Percentiles rank a stretch among this genome's conserved stretches.
These are phyloP conservation scores for Electrona antarctica DNA, from an alignment of 2,113 vertebrate species.

Conservation along the genomic window DNA sequence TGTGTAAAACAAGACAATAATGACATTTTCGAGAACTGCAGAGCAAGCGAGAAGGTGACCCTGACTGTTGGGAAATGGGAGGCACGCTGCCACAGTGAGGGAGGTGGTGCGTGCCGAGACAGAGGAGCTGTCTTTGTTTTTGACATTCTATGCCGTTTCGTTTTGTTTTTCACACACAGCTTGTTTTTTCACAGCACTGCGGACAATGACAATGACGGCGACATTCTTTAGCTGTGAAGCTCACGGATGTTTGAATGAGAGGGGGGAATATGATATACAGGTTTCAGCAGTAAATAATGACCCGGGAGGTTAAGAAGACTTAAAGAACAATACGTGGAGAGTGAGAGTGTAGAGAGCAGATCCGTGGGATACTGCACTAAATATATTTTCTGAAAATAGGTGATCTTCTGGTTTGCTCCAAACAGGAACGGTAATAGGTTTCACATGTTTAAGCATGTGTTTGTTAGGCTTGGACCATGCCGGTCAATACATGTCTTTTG, in stretches of 20 bases:
- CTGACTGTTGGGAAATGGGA: conserved; percentile 65
- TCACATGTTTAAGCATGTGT: no score
- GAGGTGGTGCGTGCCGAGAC: conserved; percentile 40
- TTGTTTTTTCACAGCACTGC: conserved; percentile 32
- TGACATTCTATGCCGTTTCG: conserved; percentile 16
- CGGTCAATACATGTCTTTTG: no score
- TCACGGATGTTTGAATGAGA: neutral
- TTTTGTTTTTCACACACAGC: conserved; percentile 11
- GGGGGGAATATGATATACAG: conserved; percentile 26
- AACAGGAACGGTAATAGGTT: no score
- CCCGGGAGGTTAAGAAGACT: neutral
- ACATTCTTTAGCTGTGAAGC: neutral
- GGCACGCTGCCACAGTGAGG: conserved; percentile 40
- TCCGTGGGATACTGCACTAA: conserved; percentile 17
- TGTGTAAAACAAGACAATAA: conserved; percentile 38
- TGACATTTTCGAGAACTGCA: conserved; percentile 44
- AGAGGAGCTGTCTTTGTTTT: conserved; percentile 49
- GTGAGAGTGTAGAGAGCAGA: conserved; percentile 22
- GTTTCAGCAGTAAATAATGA: neutral
- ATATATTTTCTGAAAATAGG: no score
- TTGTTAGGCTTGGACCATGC: no score
- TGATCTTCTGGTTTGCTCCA: no score
- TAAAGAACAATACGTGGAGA: conserved; percentile 30
- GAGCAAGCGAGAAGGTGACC: conserved; percentile 34
- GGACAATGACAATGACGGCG: neutral